These are phyloP conservation scores for Bubalus kerabau DNA, from an alignment of 2,113 vertebrate genomes.

Conservation along the genomic window DNA sequence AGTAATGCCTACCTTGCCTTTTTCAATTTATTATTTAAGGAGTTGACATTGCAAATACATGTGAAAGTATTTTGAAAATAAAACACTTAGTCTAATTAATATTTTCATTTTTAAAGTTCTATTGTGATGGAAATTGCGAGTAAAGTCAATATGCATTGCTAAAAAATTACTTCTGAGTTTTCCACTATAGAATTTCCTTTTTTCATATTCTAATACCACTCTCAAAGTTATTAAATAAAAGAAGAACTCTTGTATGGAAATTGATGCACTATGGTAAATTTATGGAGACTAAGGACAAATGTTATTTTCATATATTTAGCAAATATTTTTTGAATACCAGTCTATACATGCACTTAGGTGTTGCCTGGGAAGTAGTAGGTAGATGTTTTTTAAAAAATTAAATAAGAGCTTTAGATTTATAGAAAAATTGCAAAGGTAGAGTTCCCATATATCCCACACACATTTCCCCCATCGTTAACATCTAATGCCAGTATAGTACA, in stretches of 20 bases:
- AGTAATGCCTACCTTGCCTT: not conserved
- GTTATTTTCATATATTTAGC: not conserved
- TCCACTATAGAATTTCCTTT: not conserved
- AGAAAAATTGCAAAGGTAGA: not conserved
- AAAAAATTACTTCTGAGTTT: slow-evolving; percentile 15
- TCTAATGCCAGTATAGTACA: not conserved
- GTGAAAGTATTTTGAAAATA: slow-evolving; percentile 16
- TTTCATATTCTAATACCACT: not conserved
- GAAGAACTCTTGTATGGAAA: not conserved
- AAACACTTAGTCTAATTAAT: not conserved
- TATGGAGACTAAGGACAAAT: not conserved
- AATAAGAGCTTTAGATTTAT: not conserved
- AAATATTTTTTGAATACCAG: not conserved
- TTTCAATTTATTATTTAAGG: not conserved
- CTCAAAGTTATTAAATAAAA: slow-evolving; percentile 14
- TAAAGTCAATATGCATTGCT: not conserved
- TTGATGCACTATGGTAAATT: not conserved
- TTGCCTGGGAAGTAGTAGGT: not conserved
- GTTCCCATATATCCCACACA: not conserved
- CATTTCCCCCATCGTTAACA: not conserved
- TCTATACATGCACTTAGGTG: not conserved
- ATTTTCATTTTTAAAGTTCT: not conserved
- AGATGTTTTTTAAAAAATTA: not conserved
- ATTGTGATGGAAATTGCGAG: not conserved
- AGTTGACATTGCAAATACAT: not conserved